phyloP scores from a whole-genome alignment of 2,888 invertebrate species.

The Drosophila cracens region DNA sequence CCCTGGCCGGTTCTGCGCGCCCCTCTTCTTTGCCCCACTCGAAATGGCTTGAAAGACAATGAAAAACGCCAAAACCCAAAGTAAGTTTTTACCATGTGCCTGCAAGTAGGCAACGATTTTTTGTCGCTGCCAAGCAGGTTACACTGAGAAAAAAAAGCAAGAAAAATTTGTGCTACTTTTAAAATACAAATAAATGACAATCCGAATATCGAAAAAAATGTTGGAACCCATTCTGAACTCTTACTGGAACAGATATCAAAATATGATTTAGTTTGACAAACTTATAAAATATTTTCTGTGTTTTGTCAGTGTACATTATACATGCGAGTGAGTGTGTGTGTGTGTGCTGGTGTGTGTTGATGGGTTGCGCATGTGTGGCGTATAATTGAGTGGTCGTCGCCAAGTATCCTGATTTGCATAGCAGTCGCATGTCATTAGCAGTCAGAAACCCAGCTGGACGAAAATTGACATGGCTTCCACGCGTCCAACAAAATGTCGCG shows the following conservation, averaged over 20 bases:
- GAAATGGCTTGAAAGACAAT: slow-evolving; percentile 31
- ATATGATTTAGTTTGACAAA: not conserved
- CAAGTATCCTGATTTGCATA: slow-evolving; percentile 76
- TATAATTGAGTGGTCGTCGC: slow-evolving; percentile 78
- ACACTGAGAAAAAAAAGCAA: not conserved
- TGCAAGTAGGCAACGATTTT: slow-evolving; percentile 66
- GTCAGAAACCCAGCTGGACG: slow-evolving; percentile 44
- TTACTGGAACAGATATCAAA: not conserved
- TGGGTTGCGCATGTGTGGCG: slow-evolving; percentile 51
- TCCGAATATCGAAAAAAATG: not conserved
- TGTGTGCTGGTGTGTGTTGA: not conserved
- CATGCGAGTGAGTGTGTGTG: slow-evolving; percentile 1
- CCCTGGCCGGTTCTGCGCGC: not conserved
- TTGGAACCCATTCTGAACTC: not conserved
- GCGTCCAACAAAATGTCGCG: slow-evolving; percentile 58
- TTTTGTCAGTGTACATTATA: slow-evolving; percentile 4
- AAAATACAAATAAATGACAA: too few species aligned
- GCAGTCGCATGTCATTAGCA: slow-evolving; percentile 76
- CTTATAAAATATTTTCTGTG: not conserved
- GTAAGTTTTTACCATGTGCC: slow-evolving; percentile 55
- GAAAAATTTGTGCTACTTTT: not conserved
- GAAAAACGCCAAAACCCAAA: slow-evolving; percentile 24
- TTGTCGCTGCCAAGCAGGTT: not conserved
- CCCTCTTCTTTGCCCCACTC: not conserved
- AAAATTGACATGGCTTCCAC: slow-evolving; percentile 64